A percentile compares a stretch with the other conserved stretches of the same genome.
Evolutionary conservation across 1,140 invertebrate genomes (phyloP).

Genomic region (Doryteuthis pealeii): DNA sequence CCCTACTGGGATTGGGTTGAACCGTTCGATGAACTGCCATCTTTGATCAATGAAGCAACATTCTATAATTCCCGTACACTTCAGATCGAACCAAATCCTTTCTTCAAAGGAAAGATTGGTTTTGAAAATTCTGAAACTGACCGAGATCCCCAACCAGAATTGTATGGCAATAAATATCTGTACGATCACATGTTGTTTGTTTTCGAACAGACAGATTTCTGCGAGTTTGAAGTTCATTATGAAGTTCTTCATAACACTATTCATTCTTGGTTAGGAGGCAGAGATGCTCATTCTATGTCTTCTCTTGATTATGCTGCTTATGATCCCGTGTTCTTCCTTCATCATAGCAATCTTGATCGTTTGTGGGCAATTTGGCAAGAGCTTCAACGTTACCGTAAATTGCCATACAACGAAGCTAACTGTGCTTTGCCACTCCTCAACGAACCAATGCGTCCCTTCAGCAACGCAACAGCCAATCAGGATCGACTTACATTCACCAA

Average conservation of each 20-base stretch:
- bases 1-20: constrained; percentile 36
- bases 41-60: constrained; percentile 18
- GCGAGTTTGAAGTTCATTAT: no score
- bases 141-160: constrained; percentile 26
- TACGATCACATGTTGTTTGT: constrained; percentile 20
- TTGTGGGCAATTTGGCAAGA: constrained; percentile 37
- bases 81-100: constrained; percentile 28
- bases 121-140: constrained; percentile 21
- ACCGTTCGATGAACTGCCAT: constrained; percentile 21
- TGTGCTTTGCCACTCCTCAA: constrained; percentile 25
- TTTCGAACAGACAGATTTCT: no score
- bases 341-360: constrained; percentile 31
- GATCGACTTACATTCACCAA: constrained; percentile 18
- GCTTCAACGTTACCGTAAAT: constrained; percentile 25
- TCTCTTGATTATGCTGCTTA: constrained; percentile 25
- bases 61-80: constrained; percentile 28
- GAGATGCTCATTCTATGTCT: no score
- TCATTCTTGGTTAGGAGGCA: no score
- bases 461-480: constrained; percentile 15
- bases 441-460: constrained; percentile 27
- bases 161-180: constrained; percentile 24
- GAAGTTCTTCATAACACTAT: no score
- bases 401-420: constrained; percentile 23
- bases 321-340: constrained; percentile 31
- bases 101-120: constrained; percentile 24